A percentile compares a stretch with the other conserved stretches of the same genome.
phyloP scores from a whole-genome alignment of 1,140 invertebrate genomes.

The Drosophila orosa region DNA sequence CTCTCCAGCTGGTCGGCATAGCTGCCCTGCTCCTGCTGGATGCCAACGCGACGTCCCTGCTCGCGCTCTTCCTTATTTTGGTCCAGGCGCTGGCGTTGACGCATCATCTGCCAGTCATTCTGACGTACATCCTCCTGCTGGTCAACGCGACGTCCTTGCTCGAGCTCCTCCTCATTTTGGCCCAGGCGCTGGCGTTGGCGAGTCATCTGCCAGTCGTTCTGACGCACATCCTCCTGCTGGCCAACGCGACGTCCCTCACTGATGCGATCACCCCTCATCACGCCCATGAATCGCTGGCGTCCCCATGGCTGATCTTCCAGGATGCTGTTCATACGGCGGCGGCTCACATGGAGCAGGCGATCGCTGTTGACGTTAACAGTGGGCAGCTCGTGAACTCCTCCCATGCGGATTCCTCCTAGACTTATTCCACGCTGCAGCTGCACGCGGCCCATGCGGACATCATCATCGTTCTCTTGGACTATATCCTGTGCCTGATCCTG shows the following conservation, averaged over 20 bases:
- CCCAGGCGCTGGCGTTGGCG: slow-evolving; percentile 7
- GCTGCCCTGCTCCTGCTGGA: slow-evolving; percentile 17
- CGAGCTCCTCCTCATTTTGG: slow-evolving; percentile 9
- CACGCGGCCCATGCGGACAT: slow-evolving; percentile 36
- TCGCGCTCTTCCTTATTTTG: slow-evolving; percentile 9
- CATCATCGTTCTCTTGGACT: neutral
- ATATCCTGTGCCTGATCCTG: neutral
- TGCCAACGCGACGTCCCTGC: neutral
- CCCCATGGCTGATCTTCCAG: slow-evolving; percentile 15
- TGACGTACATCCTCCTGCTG: slow-evolving; percentile 20
- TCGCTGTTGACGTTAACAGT: slow-evolving; percentile 42
- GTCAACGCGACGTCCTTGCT: slow-evolving; percentile 35
- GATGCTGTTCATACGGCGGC: slow-evolving; percentile 39
- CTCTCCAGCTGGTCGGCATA: slow-evolving; percentile 37
- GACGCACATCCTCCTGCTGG: slow-evolving; percentile 21
- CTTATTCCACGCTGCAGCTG: slow-evolving; percentile 40
- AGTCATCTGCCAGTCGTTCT: slow-evolving; percentile 18
- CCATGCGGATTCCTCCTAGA: slow-evolving; percentile 16
- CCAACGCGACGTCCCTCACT: slow-evolving; percentile 47
- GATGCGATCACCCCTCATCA: slow-evolving; percentile 34
- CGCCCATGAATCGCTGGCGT: slow-evolving; percentile 35
- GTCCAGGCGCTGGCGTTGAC: slow-evolving; percentile 5
- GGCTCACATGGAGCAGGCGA: slow-evolving; percentile 45
- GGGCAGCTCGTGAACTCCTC: slow-evolving; percentile 34
- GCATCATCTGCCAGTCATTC: slow-evolving; percentile 19